These are phyloP conservation scores for Acropora yongei DNA, from an alignment of 64 coral and sea anemone genomes.

Conservation along the genomic window DNA sequence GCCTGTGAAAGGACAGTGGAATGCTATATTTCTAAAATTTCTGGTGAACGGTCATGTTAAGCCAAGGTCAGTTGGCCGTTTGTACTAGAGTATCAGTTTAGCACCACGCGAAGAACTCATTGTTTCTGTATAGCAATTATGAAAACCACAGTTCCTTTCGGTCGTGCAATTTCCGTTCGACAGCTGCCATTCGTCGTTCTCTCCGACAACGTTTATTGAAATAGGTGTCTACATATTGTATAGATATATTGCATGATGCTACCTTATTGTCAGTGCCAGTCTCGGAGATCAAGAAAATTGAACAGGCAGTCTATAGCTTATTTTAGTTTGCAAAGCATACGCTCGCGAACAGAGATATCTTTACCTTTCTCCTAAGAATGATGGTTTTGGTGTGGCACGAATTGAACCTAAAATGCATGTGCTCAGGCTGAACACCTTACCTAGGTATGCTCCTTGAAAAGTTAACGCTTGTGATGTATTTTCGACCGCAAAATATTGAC, in stretches of 20 bases:
- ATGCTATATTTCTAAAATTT: too few species aligned
- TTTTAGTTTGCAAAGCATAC: conserved; percentile 11
- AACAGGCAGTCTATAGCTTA: conserved; percentile 28
- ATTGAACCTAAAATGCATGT: not conserved
- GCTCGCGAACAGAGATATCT: conserved; percentile 3
- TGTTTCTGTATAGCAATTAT: too few species aligned
- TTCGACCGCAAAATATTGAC: not conserved
- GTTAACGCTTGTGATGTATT: not conserved
- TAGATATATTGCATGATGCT: not conserved
- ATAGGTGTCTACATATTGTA: too few species aligned
- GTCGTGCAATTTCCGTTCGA: too few species aligned
- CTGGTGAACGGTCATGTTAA: too few species aligned
- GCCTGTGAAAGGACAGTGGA: too few species aligned
- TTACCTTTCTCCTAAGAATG: not conserved
- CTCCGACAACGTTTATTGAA: too few species aligned
- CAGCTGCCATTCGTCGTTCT: too few species aligned
- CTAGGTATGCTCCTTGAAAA: not conserved
- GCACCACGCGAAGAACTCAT: too few species aligned
- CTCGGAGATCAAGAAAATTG: conserved; percentile 11
- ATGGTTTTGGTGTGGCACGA: not conserved
- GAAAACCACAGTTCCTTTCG: too few species aligned
- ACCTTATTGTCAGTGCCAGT: not conserved
- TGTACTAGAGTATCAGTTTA: too few species aligned
- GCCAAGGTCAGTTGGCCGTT: too few species aligned
- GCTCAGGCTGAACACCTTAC: conserved; percentile 14